Evolutionary conservation across 2,113 vertebrate genomes (phyloP).

Genomic region (Urocitellus parryii): DNA sequence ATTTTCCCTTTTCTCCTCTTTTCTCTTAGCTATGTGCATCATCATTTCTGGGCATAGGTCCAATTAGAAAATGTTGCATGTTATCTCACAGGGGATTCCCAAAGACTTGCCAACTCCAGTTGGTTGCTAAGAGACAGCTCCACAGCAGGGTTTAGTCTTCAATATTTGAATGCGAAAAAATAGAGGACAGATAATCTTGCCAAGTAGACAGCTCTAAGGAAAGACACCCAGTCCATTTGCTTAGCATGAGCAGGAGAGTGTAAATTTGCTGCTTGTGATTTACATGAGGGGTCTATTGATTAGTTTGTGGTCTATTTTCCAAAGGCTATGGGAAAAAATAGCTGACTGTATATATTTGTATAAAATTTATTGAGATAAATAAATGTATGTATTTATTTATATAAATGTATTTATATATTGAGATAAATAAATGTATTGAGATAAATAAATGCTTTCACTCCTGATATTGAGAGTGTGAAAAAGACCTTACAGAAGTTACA

Average conservation of each 20-base stretch:
- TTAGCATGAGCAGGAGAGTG: neutral
- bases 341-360: neutral
- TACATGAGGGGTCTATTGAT: neutral
- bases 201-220: neutral
- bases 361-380: neutral
- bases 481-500: neutral
- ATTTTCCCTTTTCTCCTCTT: neutral
- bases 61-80: neutral
- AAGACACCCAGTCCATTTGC: too few species aligned
- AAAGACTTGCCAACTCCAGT: neutral
- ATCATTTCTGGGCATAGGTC: neutral
- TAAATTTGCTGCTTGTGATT: neutral
- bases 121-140: slow-evolving; percentile 2
- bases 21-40: neutral
- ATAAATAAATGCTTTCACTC: too few species aligned
- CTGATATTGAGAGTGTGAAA: neutral
- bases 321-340: neutral
- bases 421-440: neutral
- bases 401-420: too few species aligned
- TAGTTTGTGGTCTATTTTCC: neutral
- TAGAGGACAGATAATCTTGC: neutral
- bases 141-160: neutral
- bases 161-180: neutral
- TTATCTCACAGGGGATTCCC: neutral
- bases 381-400: too few species aligned